Conservation (phyloP, 2,113 vertebrate species). For the Tapirus terrestris region DNA sequence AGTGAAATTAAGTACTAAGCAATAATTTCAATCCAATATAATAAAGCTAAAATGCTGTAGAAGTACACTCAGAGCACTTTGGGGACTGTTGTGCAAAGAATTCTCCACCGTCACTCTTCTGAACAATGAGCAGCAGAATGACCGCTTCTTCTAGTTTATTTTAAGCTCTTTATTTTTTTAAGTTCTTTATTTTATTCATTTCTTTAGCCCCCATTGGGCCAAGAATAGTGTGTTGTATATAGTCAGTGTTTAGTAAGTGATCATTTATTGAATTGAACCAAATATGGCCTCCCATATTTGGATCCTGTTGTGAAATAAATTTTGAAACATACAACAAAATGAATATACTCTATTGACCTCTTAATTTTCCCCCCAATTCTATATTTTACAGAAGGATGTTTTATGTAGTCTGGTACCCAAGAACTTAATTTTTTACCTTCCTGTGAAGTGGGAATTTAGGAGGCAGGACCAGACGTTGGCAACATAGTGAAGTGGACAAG, state of each 20-base stretch:
- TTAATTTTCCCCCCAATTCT: background rate
- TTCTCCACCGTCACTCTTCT: background rate
- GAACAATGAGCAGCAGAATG: background rate
- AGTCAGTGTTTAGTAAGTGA: background rate
- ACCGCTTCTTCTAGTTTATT: background rate
- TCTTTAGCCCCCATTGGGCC: background rate
- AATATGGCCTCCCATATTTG: background rate
- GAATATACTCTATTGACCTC: background rate
- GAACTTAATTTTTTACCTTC: background rate
- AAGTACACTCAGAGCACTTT: background rate
- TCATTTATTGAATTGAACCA: background rate
- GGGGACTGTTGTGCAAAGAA: background rate
- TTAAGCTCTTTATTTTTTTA: background rate
- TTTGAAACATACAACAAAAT: background rate
- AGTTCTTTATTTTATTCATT: slow-evolving; percentile 1
- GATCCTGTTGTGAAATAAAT: background rate
- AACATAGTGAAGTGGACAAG: background rate
- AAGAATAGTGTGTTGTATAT: background rate
- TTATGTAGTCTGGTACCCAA: background rate
- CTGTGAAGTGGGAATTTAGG: background rate
- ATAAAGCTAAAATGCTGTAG: background rate
- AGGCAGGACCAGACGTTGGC: background rate
- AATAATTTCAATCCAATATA: background rate
- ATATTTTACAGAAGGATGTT: background rate
- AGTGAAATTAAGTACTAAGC: background rate